Base-by-base conservation (phyloP, 2,888 invertebrate genomes). In the Xanthorhoe spadicearia region DNA sequence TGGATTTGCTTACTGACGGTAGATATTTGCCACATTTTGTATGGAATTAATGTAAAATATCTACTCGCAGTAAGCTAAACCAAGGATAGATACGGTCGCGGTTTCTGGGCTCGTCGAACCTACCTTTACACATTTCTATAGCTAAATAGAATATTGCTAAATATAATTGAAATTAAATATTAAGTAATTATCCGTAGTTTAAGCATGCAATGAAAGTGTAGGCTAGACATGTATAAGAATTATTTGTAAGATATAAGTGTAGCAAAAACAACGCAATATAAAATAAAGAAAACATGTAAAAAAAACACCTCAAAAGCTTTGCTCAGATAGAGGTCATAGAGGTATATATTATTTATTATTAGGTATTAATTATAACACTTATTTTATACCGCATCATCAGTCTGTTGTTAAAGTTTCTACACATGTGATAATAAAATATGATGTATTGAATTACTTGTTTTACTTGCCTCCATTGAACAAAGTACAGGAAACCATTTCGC, bases 331-430 rank as follows among this genome's bases (percentile, higher is more conserved):
- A 51, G 13, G 19, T 23, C 50, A 50, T 50, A 17, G 58, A 51
- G 55, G 49, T 51, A 54, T 59, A 57, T 59, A 57, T 67, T 64
- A 74, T 79, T 74, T 74, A 75, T 77, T 77, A 66, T 72, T 77
- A 59, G 56, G 51, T 63, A 61, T 65, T 32, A 43, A 1, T 43
- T 43, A 9, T 1, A 38, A 13, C 38, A 61, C 61, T 50, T 3
- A 53, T 65, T 64, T 48, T 62, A 48, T 63, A 65, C 8, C 38
- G 54, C 56, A 65, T 71, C 53, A 63, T 50, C 58, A 51, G 49
- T 43, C 38, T 43, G 13, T 43, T 43, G 13, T 43, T 64, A 58
- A 66, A 55, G 57, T 66, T 64, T 69, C 59, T 70, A 71, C 66
- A 71, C 70, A 67, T 71, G 71, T 73, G 71, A 73, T 73, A 71